These are phyloP conservation scores for Drosophila barbarae DNA, from an alignment of 2,888 invertebrate genomes.

Conservation along the genomic window DNA sequence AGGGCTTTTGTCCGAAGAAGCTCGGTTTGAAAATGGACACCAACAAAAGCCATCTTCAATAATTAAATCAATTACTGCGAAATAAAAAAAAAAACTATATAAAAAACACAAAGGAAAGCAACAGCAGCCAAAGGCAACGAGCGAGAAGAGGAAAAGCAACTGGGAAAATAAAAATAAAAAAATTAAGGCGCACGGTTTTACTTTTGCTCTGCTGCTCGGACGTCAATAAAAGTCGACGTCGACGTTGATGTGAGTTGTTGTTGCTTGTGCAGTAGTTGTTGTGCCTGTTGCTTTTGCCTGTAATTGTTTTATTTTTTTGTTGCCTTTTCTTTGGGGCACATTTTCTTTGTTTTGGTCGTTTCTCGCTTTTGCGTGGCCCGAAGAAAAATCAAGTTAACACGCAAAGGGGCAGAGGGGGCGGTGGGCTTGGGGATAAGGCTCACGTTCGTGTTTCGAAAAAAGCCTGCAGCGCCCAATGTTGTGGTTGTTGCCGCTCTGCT, in stretches of 20 bases:
- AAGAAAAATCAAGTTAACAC: conserved; percentile 73
- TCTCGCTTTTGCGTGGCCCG: conserved; percentile 46
- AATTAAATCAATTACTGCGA: too few relatives aligned
- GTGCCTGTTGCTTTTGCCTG: conserved; percentile 51
- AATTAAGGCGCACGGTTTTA: conserved; percentile 58
- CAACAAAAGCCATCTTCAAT: too few relatives aligned
- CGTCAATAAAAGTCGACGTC: conserved; percentile 56
- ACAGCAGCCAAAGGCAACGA: background rate
- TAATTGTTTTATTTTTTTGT: conserved; percentile 28
- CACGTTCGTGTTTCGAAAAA: conserved; percentile 47
- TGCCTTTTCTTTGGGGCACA: conserved; percentile 48
- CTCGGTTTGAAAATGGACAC: too few relatives aligned
- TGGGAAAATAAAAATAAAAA: conserved; percentile 26
- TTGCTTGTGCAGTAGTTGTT: conserved; percentile 22
- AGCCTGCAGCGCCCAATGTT: conserved; percentile 53
- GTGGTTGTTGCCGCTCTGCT: conserved; percentile 48
- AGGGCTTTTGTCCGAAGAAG: too few relatives aligned
- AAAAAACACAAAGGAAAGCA: too few relatives aligned
- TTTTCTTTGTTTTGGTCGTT: conserved; percentile 71
- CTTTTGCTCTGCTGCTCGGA: conserved; percentile 43
- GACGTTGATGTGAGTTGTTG: conserved; percentile 49
- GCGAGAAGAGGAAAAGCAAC: conserved; percentile 17
- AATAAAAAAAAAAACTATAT: too few relatives aligned
- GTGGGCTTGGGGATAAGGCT: conserved; percentile 15
- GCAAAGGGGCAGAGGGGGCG: conserved; percentile 44